Conservation (phyloP, 1,140 invertebrate species). For the Philaenus spumarius region DNA sequence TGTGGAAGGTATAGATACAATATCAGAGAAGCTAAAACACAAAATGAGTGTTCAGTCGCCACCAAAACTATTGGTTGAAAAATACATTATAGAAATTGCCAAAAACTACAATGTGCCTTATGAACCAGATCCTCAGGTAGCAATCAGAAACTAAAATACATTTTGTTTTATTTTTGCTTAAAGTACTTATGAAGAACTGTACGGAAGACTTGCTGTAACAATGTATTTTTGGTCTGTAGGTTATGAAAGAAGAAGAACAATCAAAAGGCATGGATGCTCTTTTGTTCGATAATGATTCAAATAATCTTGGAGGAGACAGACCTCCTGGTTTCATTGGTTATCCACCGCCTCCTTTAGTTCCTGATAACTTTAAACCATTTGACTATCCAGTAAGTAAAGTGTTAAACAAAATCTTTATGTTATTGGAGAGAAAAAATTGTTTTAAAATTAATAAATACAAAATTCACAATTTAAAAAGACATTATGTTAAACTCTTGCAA, state of each 20-base stretch:
- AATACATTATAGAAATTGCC: constrained; percentile 93
- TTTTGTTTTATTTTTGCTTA: no score
- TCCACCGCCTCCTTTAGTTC: constrained; percentile 48
- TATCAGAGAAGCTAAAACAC: constrained; percentile 92
- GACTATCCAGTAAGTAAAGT: constrained; percentile 48
- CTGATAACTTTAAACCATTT: constrained; percentile 39
- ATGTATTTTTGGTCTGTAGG: no score
- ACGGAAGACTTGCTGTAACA: no score
- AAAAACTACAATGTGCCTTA: constrained; percentile 91
- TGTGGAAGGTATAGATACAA: constrained; percentile 66
- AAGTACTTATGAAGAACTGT: no score
- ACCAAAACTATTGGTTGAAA: constrained; percentile 92
- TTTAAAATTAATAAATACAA: no score
- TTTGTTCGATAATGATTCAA: constrained; percentile 60
- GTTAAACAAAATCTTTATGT: not conserved
- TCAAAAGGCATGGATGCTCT: constrained; percentile 53
- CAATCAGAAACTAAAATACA: no score
- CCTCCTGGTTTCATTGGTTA: constrained; percentile 76
- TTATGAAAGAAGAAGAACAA: constrained; percentile 74
- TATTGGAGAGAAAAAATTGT: no score
- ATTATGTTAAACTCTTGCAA: no score
- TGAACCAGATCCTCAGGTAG: constrained; percentile 79
- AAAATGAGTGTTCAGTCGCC: constrained; percentile 95
- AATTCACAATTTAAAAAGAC: no score
- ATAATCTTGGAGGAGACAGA: constrained; percentile 49